Evolutionary conservation across 1,140 invertebrate genomes (phyloP).

Genomic region (Drosophila paulistorum): DNA sequence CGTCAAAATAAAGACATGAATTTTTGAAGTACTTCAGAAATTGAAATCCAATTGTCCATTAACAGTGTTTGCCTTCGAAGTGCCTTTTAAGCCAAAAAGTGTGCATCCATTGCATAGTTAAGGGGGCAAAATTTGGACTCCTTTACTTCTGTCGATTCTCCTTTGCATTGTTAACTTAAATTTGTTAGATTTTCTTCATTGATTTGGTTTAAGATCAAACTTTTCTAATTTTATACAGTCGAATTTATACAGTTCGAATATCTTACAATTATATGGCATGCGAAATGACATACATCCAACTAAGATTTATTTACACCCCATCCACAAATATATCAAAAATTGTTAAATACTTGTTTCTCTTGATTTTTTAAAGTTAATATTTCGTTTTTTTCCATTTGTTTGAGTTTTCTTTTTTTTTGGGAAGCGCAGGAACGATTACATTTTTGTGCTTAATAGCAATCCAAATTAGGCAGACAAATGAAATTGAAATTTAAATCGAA

Average conservation of each 20-base stretch:
- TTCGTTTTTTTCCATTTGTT: background rate
- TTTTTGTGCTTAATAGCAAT: conserved; percentile 37
- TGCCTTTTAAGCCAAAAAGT: too few species aligned
- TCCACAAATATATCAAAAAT: background rate
- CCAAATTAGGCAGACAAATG: conserved; percentile 33
- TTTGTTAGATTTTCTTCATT: too few species aligned
- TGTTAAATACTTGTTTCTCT: background rate
- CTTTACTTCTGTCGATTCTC: too few species aligned
- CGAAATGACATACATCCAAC: background rate
- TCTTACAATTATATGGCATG: background rate
- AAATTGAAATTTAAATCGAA: background rate
- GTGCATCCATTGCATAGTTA: too few species aligned
- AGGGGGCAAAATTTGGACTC: too few species aligned
- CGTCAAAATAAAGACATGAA: too few species aligned
- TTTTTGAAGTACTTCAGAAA: too few species aligned
- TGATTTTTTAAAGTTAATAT: background rate
- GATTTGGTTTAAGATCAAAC: too few species aligned
- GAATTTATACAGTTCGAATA: background rate
- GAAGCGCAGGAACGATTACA: conserved; percentile 52
- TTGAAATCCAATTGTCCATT: too few species aligned
- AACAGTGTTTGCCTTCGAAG: too few species aligned
- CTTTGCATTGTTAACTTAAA: too few species aligned
- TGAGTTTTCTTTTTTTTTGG: background rate
- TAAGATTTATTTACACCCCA: too few species aligned
- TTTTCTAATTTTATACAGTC: background rate